A percentile compares a stretch with the other conserved stretches of the same genome.
Evolutionary conservation across 2,888 invertebrate species (phyloP).

Genomic region (Lepidochrysops patricia): DNA sequence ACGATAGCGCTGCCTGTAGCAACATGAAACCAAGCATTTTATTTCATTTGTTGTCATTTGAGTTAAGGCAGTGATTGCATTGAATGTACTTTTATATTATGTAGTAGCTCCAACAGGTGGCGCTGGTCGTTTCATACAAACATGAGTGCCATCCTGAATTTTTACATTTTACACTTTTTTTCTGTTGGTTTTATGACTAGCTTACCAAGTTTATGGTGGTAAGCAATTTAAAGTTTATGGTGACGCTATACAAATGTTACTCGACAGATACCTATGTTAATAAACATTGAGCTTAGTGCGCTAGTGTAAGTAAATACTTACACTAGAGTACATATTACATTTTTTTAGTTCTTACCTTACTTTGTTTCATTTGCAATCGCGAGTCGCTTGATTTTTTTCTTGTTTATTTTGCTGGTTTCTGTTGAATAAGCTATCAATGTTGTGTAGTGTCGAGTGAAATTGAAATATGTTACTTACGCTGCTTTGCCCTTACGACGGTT

Average conservation of each 20-base stretch:
- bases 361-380: not conserved
- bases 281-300: too few species aligned
- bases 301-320: not conserved
- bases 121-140: conserved; percentile 51
- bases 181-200: conserved; percentile 3
- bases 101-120: conserved; percentile 47
- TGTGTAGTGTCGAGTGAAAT: conserved; percentile 8
- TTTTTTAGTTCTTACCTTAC: not conserved
- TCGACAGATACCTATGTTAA: not conserved
- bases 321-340: not conserved
- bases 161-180: conserved; percentile 20
- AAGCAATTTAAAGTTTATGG: conserved; percentile 42
- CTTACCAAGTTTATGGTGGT: conserved; percentile 14
- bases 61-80: conserved; percentile 63
- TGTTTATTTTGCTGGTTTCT: conserved; percentile 3
- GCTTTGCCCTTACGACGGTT: conserved; percentile 1
- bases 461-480: conserved; percentile 4
- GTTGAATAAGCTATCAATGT: conserved; percentile 3
- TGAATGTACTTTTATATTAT: conserved; percentile 11
- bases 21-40: conserved; percentile 16
- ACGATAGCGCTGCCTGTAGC: conserved; percentile 28
- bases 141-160: conserved; percentile 66
- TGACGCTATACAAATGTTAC: conserved; percentile 44
- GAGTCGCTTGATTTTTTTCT: conserved; percentile 14
- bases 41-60: conserved; percentile 5